Percentiles rank a stretch among this genome's conserved stretches.
Evolutionary conservation across 1,140 invertebrate genomes (phyloP).

Genomic region (Eulimnadia texana): DNA sequence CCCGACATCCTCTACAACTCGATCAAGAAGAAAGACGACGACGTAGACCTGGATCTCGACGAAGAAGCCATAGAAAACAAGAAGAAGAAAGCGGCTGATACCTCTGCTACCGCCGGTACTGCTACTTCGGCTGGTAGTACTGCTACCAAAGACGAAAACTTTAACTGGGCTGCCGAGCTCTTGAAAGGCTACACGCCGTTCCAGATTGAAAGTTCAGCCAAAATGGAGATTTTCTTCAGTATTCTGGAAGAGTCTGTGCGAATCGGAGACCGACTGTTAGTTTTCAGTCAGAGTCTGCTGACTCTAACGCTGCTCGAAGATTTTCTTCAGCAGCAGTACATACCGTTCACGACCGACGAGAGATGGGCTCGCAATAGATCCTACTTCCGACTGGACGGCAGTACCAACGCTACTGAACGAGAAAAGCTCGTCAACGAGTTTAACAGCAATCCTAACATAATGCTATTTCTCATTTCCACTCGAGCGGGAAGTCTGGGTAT

Average conservation of each 20-base stretch:
- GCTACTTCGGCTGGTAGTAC: not conserved
- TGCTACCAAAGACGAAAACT: not conserved
- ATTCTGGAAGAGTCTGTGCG: conserved; percentile 79
- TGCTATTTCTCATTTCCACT: conserved; percentile 92
- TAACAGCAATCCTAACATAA: conserved; percentile 76
- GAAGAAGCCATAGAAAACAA: conserved; percentile 37
- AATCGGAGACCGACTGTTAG: conserved; percentile 76
- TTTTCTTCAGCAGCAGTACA: conserved; percentile 63
- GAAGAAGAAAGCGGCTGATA: conserved; percentile 22
- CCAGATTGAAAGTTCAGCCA: conserved; percentile 82
- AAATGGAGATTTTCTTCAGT: conserved; percentile 87
- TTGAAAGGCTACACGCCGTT: conserved; percentile 52
- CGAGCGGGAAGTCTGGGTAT: conserved; percentile 93
- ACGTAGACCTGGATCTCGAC: conserved; percentile 82
- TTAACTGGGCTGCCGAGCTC: not conserved
- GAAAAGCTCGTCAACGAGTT: conserved; percentile 96
- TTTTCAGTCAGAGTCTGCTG: conserved; percentile 93
- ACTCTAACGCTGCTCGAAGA: conserved; percentile 95
- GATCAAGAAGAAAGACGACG: conserved; percentile 63
- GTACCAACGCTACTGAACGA: conserved; percentile 79
- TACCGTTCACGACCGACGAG: conserved; percentile 45
- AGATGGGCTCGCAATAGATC: conserved; percentile 73
- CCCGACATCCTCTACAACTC: conserved; percentile 92
- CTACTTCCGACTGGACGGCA: conserved; percentile 90
- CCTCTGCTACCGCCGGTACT: not conserved